Percentiles rank a stretch among this genome's conserved stretches.
phyloP scores from a whole-genome alignment of 2,888 invertebrate species.

The Ennomos quercinarius region DNA sequence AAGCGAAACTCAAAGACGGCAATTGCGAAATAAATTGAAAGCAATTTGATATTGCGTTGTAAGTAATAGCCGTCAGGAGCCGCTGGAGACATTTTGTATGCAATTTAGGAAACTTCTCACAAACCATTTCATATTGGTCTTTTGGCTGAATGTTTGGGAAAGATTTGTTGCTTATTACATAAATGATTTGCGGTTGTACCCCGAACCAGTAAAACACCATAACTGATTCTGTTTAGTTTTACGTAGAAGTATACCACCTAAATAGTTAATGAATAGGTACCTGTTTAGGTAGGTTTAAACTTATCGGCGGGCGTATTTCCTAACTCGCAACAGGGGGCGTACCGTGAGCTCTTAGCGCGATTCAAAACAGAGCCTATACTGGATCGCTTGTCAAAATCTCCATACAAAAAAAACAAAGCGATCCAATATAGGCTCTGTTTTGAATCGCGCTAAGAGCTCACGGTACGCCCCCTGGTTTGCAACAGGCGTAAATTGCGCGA shows the following conservation, averaged over 20 bases:
- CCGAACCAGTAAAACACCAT: constrained; percentile 1
- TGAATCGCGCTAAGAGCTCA: too few species aligned
- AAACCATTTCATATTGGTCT: constrained; percentile 67
- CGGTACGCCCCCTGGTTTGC: too few species aligned
- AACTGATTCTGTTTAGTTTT: neutral
- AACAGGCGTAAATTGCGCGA: too few species aligned
- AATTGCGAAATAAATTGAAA: constrained; percentile 86
- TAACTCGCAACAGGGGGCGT: too few species aligned
- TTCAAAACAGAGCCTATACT: too few species aligned
- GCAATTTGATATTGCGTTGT: constrained; percentile 86
- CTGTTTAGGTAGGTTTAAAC: too few species aligned
- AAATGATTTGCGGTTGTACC: constrained; percentile 21
- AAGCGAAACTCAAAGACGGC: constrained; percentile 86
- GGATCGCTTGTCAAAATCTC: too few species aligned
- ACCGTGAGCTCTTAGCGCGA: too few species aligned
- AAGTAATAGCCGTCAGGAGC: constrained; percentile 83
- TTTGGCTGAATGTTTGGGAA: constrained; percentile 48
- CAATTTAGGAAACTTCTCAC: constrained; percentile 71
- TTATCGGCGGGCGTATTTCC: too few species aligned
- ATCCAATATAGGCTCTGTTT: too few species aligned
- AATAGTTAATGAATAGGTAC: too few species aligned
- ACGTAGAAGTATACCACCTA: neutral
- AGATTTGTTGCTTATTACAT: constrained; percentile 51
- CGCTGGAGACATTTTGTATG: constrained; percentile 77
- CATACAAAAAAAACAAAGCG: too few species aligned